Evolutionary conservation across 2,888 invertebrate species (phyloP).

Genomic region (Sipha maydis): DNA sequence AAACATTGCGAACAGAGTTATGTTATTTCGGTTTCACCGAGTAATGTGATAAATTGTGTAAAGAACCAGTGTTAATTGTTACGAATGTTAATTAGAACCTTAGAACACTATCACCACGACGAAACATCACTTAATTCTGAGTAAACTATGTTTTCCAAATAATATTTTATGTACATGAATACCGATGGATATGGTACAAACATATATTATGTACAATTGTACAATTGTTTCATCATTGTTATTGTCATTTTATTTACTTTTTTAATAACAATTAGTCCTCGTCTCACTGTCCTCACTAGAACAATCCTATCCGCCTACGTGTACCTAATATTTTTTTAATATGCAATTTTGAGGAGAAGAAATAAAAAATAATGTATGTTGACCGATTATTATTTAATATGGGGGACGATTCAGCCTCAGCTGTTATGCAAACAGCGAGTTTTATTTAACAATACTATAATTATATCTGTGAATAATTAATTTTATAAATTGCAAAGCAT

Average conservation of each 20-base stretch:
- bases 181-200: not conserved
- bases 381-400: not conserved
- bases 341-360: not conserved
- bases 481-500: not conserved
- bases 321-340: not conserved
- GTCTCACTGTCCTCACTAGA: not conserved
- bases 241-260: not conserved
- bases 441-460: not conserved
- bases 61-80: conserved; percentile 4
- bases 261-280: not conserved
- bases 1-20: not conserved
- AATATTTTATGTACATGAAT: not conserved
- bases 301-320: too few species aligned
- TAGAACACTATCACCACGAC: not conserved
- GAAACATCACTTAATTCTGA: not conserved
- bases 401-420: not conserved
- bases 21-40: conserved; percentile 24
- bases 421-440: not conserved
- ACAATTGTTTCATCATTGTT: not conserved
- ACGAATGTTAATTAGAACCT: conserved; percentile 3
- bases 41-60: not conserved
- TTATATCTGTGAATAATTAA: not conserved
- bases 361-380: not conserved
- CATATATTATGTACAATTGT: too few species aligned
- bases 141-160: not conserved